Conservation (phyloP, 1,140 invertebrate genomes). For the Drosophila bocqueti region DNA sequence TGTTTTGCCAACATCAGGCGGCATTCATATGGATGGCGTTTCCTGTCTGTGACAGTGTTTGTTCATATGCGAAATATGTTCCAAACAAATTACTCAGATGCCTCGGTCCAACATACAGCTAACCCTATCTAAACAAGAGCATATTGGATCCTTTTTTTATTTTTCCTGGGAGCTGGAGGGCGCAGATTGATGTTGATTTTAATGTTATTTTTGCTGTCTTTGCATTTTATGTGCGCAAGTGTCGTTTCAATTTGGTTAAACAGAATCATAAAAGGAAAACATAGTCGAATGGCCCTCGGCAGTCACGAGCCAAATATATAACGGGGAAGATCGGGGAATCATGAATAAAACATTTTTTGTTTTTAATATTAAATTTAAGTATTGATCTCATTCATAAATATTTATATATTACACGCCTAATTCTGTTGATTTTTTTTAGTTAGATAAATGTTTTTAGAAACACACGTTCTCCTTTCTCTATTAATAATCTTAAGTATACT, state of each 20-base stretch:
- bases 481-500: not conserved
- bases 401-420: too few species aligned
- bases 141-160: conserved; percentile 6
- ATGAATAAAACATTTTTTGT: not conserved
- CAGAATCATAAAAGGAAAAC: conserved; percentile 66
- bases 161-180: conserved; percentile 10
- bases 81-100: conserved; percentile 37
- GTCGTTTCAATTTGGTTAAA: conserved; percentile 54
- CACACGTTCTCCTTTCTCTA: not conserved
- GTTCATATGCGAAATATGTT: conserved; percentile 54
- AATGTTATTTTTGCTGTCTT: conserved; percentile 65
- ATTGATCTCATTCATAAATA: not conserved
- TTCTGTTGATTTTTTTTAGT: not conserved
- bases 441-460: not conserved
- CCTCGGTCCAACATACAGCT: conserved; percentile 4
- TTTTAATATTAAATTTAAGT: not conserved
- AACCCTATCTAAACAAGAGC: conserved; percentile 50
- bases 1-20: conserved; percentile 63
- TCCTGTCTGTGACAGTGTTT: conserved; percentile 1
- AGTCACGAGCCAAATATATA: conserved; percentile 9
- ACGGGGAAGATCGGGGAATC: not conserved
- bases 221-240: conserved; percentile 67
- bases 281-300: conserved; percentile 29
- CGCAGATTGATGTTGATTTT: conserved; percentile 68
- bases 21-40: conserved; percentile 27